Base-by-base conservation (phyloP, 1,140 invertebrate species). In the Drosophila orena region DNA sequence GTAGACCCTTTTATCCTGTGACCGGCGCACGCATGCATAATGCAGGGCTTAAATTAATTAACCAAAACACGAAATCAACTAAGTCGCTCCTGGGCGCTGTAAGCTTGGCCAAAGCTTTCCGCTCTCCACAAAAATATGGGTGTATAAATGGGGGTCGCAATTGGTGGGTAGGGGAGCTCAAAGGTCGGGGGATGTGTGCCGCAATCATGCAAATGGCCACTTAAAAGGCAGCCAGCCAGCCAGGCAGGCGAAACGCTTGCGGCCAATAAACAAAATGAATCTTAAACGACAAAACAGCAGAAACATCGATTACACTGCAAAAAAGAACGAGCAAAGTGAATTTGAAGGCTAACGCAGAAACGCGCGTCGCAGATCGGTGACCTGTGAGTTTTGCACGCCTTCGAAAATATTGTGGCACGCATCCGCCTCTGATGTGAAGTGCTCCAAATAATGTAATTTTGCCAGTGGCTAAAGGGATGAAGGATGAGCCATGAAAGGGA, bases 181-280 rank as follows among this genome's bases (percentile, higher is more conserved):
- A 50, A 34, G 47, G 47, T 34, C 11, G n/a, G 47, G 47, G 56
- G 58, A 30, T 69, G 52, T 57, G 68, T 81, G 74, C 77, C 77
- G 69, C 75, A 70, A 89, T 83, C 84, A 84, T 79, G 76, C 72
- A 88, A 89, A 89, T 79, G 54, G 76, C 84, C 79, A 88, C 84
- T 88, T 88, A 89, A 84, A 81, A 72, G 75, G 60, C 75, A 66
- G 77, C 43, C 17, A 17, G 17, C 17, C 17, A 17, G 17, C 17
- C 56, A n/a, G 61, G 50, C 55, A 66, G 69, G 30, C 65, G 65
- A 79, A 84, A 73, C 61, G 75, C 71, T 79, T 72, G 68, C 49
- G 76, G 84, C 84, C 70, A 84, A 77, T 79, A 88, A 88, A 84
- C 84, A 84, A 84, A 85, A 58, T 72, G 64, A 70, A 70, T 49